Evolutionary conservation across 1,140 invertebrate genomes (phyloP), one percentile per base, ranked within the genome.

Genomic region (Drosophila parabipectinata): DNA sequence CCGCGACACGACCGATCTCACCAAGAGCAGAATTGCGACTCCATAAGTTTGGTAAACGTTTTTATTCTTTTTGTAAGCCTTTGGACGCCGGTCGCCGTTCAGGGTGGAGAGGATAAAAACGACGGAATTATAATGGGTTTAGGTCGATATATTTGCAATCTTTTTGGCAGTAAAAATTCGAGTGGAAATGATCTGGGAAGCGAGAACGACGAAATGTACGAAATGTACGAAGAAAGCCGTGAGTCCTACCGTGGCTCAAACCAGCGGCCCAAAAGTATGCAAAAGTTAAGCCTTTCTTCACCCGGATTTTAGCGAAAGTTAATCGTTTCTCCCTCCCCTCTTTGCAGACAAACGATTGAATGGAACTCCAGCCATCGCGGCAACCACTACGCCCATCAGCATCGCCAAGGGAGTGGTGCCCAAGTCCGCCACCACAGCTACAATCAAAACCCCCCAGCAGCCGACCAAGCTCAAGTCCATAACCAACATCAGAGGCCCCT

Each of bases 281-380:
- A 26, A 9, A 12, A 14, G 14, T 5, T 15, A 10, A 2, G 28
- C 7, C 9, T 28, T 0, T 6, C 26, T 28, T 6, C 26, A 28
- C 26, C 26, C 26, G 26, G 26, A 28, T 28, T 28, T 5, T 1
- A 28, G 1, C 26, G 26, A 28, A 28, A 6, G 5, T 28, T 28
- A 28, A 28, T 28, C 26, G 4, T 32, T 51, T 26, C 4, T 9
- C 12, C 10, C 2, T 37, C 39, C 26, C 7, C 8, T 0, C 39
- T 44, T 69, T 87, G 26, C 61, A 85, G 82, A 87, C 52, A 85
- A 85, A 85, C 77, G 77, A 1, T 26, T 77, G 12, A 66, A 71
- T 37, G 53, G 47, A 15, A 79, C 58, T n/a, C 41, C 68, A 10
- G 26, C 58, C 7, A 8, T 59, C 24, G 48, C 56, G 7, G 39